A percentile compares a stretch with the other conserved stretches of the same genome.
Evolutionary conservation across 2,113 vertebrate genomes (phyloP).

Genomic region (Hippocampus abdominalis): DNA sequence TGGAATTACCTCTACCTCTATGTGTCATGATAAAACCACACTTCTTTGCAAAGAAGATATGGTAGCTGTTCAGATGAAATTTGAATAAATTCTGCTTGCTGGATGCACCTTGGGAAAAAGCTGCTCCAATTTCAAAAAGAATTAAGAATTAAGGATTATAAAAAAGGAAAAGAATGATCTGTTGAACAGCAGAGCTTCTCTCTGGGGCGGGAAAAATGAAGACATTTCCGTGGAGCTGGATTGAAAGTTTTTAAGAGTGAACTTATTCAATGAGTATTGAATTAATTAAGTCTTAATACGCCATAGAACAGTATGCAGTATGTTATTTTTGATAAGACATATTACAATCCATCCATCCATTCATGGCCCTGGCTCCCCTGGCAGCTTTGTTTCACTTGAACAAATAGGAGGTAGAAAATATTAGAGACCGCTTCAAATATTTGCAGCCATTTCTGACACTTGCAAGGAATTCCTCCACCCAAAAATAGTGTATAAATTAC

Average conservation of each 20-base stretch:
- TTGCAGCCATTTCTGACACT: too few species aligned
- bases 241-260: neutral
- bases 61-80: neutral
- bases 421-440: too few species aligned
- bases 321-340: neutral
- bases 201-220: neutral
- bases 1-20: neutral
- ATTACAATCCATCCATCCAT: neutral
- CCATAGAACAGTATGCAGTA: neutral
- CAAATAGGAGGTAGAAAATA: too few species aligned
- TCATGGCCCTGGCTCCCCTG: neutral
- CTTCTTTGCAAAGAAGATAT: neutral
- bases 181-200: neutral
- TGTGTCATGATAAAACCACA: too few species aligned
- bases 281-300: neutral
- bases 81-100: neutral
- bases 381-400: too few species aligned
- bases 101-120: neutral
- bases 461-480: too few species aligned
- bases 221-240: neutral
- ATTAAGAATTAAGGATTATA: too few species aligned
- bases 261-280: neutral
- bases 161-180: neutral
- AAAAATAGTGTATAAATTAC: neutral
- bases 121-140: neutral